Percentiles rank a stretch among this genome's conserved stretches.
These are phyloP conservation scores for Chlorocebus sabaeus DNA, from an alignment of 2,113 vertebrate species.

Conservation along the genomic window DNA sequence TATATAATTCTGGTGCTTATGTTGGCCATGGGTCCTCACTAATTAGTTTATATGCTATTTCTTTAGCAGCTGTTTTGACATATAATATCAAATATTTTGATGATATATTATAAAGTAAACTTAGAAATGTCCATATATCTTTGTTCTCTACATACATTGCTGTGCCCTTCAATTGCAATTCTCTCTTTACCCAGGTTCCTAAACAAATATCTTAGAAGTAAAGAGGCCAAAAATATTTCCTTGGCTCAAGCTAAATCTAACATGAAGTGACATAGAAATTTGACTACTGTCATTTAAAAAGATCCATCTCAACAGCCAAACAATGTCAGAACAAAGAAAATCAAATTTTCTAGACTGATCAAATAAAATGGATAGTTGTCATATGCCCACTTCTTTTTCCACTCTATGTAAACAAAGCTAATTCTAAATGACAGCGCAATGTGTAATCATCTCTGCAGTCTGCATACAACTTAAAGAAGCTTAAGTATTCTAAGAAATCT, in stretches of 20 bases:
- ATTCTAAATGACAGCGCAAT: constrained; percentile 36
- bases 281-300: constrained; percentile 7
- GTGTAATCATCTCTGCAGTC: not conserved
- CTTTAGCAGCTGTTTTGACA: not conserved
- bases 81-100: not conserved
- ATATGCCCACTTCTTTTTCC: constrained; percentile 20
- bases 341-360: constrained; percentile 24
- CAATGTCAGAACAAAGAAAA: constrained; percentile 48
- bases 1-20: not conserved
- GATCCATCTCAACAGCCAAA: constrained; percentile 17
- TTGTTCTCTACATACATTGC: not conserved
- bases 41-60: not conserved
- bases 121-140: not conserved
- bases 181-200: not conserved
- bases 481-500: not conserved
- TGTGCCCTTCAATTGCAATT: not conserved
- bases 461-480: not conserved
- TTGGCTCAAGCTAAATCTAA: constrained; percentile 32
- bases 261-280: constrained; percentile 17
- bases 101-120: not conserved
- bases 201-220: not conserved
- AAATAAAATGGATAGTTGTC: constrained; percentile 47
- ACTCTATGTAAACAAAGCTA: not conserved
- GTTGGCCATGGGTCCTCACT: not conserved
- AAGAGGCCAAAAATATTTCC: constrained; percentile 15